Evolutionary conservation across 2,888 invertebrate genomes (phyloP).

Genomic region (Drosophila antonietae): DNA sequence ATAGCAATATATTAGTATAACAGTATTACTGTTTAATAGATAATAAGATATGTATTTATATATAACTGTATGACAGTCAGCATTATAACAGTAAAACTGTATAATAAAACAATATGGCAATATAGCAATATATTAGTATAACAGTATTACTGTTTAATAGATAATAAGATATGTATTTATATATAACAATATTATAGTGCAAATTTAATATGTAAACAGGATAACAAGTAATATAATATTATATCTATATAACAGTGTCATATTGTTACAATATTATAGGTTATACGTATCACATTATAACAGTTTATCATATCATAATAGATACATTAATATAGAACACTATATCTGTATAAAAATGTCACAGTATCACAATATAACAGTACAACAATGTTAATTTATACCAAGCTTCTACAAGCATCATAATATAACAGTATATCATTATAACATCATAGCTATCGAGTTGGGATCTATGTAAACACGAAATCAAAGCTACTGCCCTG

Average conservation of each 20-base stretch:
- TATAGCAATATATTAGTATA: background rate
- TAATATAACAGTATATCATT: too few species aligned
- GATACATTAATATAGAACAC: background rate
- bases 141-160: background rate
- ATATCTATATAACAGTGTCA: too few species aligned
- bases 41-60: too few species aligned
- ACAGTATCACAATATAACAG: background rate
- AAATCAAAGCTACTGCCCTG: background rate
- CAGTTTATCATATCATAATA: too few species aligned
- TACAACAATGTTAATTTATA: background rate
- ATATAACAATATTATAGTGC: too few species aligned
- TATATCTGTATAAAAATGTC: background rate
- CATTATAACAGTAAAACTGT: background rate
- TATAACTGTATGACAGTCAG: too few species aligned
- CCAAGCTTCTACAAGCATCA: background rate
- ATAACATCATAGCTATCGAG: background rate
- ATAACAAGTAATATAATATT: too few species aligned
- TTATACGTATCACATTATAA: too few species aligned
- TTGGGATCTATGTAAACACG: background rate
- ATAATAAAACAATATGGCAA: background rate
- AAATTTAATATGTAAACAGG: too few species aligned
- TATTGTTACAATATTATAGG: too few species aligned
- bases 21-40: background rate
- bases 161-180: too few species aligned
- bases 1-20: background rate